phyloP scores from a whole-genome alignment of 2,797 vertebrate species.

The Todus mexicanus region DNA sequence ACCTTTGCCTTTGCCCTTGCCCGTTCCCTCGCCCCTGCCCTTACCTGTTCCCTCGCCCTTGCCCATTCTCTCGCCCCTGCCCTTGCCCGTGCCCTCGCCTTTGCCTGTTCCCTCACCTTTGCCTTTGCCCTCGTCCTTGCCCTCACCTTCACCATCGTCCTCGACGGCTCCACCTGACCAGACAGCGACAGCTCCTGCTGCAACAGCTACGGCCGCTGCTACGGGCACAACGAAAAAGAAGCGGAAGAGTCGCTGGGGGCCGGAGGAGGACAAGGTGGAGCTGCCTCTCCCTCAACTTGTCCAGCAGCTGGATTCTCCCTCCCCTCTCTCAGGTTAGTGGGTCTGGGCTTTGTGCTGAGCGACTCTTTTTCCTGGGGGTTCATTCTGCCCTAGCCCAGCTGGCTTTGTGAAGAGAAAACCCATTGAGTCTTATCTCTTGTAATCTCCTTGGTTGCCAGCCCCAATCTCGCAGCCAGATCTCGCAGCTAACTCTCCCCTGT shows the following conservation, averaged over 20 bases:
- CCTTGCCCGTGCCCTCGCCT: background rate
- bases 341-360: background rate
- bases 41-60: background rate
- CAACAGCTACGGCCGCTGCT: background rate
- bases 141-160: background rate
- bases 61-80: background rate
- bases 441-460: background rate
- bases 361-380: background rate
- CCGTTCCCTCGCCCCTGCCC: background rate
- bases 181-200: background rate
- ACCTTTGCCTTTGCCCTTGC: background rate
- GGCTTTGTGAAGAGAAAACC: background rate
- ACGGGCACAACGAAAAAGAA: slow-evolving; percentile 82
- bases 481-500: background rate
- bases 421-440: background rate
- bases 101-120: background rate
- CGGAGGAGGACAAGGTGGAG: slow-evolving; percentile 92
- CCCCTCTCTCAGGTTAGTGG: slow-evolving; percentile 71
- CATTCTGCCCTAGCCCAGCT: background rate
- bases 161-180: background rate
- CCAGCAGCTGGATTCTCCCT: slow-evolving; percentile 67
- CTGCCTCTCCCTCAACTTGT: slow-evolving; percentile 76
- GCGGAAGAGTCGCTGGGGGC: slow-evolving; percentile 96
- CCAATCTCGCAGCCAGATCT: background rate
- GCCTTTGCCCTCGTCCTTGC: background rate